Conservation (phyloP, 2,113 vertebrate species). For the Recurvirostra avosetta region DNA sequence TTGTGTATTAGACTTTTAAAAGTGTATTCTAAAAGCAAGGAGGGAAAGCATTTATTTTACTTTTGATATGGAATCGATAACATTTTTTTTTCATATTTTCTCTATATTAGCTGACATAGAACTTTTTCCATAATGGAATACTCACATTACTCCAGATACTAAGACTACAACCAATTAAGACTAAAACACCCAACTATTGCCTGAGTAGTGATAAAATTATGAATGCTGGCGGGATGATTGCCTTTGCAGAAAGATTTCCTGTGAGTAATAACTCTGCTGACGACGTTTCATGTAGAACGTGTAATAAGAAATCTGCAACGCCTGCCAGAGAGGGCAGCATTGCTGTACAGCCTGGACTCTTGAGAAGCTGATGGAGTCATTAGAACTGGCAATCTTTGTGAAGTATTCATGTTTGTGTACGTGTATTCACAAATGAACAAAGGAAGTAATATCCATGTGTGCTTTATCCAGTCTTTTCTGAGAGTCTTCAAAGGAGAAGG, state of each 20-base stretch:
- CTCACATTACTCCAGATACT: neutral
- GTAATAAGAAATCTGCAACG: neutral
- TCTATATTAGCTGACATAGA: neutral
- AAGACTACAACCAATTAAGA: neutral
- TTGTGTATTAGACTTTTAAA: neutral
- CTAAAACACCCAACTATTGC: neutral
- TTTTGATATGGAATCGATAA: neutral
- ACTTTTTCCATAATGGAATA: neutral
- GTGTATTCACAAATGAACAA: neutral
- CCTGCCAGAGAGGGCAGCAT: neutral
- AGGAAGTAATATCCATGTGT: neutral
- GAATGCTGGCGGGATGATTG: neutral
- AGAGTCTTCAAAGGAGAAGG: neutral
- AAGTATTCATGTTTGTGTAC: neutral
- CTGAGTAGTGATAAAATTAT: neutral
- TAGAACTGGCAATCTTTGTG: neutral
- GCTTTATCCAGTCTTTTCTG: neutral
- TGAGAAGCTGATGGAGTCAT: neutral
- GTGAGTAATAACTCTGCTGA: neutral
- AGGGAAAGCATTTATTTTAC: neutral
- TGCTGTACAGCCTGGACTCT: neutral
- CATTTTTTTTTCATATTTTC: neutral
- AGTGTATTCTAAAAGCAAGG: neutral
- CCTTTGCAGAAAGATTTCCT: neutral
- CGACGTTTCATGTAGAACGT: neutral